These are phyloP conservation scores for Streblospio benedicti DNA, from an alignment of 1,140 invertebrate genomes.

Conservation along the genomic window DNA sequence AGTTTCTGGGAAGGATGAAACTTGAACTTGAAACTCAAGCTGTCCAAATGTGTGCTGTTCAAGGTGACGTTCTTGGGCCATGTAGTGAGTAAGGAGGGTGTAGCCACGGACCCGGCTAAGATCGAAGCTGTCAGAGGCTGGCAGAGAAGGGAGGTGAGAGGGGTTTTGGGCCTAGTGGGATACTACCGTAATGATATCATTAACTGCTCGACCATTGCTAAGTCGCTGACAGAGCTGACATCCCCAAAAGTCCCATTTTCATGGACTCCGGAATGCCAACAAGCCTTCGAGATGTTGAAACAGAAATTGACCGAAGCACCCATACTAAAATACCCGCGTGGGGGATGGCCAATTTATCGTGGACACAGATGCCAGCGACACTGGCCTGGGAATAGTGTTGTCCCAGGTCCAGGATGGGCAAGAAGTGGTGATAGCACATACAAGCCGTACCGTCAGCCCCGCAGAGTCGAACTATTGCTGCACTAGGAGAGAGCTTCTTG, in stretches of 20 bases:
- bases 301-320: conserved; percentile 15
- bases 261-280: conserved; percentile 19
- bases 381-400: conserved; percentile 28
- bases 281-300: conserved; percentile 21
- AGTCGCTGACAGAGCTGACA: conserved; percentile 20
- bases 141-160: conserved; percentile 10
- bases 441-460: conserved; percentile 17
- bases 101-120: conserved; percentile 10
- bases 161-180: conserved; percentile 13
- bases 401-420: conserved; percentile 25
- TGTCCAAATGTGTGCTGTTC: conserved; percentile 35
- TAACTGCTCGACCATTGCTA: conserved; percentile 12
- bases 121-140: conserved; percentile 1
- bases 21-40: conserved; percentile 45
- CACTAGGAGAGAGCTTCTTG: conserved; percentile 26
- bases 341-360: conserved; percentile 21
- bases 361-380: conserved; percentile 24
- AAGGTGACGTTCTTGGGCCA: conserved; percentile 43
- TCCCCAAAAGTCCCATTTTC: conserved; percentile 12
- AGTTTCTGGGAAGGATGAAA: conserved; percentile 36
- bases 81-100: conserved; percentile 12
- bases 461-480: conserved; percentile 25
- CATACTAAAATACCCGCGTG: conserved; percentile 21
- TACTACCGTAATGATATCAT: conserved; percentile 17
- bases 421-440: conserved; percentile 25